phyloP scores from a whole-genome alignment of 2,888 invertebrate species.

The Tromatobia lineatoria region DNA sequence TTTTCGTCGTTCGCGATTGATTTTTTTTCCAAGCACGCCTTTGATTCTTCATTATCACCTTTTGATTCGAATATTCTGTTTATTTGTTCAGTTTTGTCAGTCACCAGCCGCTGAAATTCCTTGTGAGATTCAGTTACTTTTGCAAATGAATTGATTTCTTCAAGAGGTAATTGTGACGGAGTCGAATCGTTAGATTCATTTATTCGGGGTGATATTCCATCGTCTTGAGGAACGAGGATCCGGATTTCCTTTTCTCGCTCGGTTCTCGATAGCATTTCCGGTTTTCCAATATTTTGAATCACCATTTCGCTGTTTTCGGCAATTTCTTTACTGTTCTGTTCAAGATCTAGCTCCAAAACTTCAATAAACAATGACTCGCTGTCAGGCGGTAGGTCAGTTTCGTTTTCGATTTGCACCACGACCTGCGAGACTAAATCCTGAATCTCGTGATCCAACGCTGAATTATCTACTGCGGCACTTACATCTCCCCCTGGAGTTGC shows the following conservation, averaged over 20 bases:
- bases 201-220: background rate
- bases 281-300: background rate
- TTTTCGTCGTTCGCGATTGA: slow-evolving; percentile 38
- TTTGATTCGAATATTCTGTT: background rate
- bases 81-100: background rate
- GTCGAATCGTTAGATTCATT: background rate
- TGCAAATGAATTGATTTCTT: background rate
- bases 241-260: background rate
- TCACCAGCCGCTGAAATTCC: background rate
- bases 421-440: background rate
- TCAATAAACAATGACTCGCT: background rate
- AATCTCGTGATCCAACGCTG: slow-evolving; percentile 17
- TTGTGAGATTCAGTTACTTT: background rate
- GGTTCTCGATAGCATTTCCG: background rate
- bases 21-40: background rate
- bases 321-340: background rate
- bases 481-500: background rate
- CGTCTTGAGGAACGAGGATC: background rate
- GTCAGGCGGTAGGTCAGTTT: background rate
- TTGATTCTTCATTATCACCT: background rate
- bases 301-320: background rate
- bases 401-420: background rate
- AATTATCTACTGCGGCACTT: background rate
- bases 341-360: background rate
- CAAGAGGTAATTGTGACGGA: background rate